Percentiles rank a stretch among this genome's conserved stretches.
These are phyloP conservation scores for Malurus leucopterus DNA, from an alignment of 2,797 vertebrate genomes.

Conservation along the genomic window DNA sequence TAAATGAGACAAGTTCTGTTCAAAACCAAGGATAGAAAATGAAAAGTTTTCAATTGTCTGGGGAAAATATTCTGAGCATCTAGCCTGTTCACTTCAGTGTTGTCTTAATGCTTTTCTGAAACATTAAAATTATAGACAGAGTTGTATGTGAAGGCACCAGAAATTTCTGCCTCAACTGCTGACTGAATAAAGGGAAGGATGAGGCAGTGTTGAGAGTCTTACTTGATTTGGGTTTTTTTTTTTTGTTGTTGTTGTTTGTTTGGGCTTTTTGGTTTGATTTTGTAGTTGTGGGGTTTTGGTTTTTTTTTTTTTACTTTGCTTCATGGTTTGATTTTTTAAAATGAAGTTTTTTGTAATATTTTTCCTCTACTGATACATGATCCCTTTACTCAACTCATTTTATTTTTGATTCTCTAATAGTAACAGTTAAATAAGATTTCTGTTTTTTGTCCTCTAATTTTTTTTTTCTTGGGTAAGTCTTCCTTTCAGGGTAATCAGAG, in stretches of 20 bases:
- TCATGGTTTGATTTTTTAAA: not conserved
- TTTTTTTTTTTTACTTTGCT: not conserved
- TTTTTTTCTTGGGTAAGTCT: not conserved
- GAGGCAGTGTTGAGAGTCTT: not conserved
- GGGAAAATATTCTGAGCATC: not conserved
- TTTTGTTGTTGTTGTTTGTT: not conserved
- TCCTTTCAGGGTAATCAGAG: not conserved
- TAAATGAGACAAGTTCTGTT: not conserved
- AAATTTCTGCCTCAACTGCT: not conserved
- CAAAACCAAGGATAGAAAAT: not conserved
- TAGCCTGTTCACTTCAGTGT: not conserved
- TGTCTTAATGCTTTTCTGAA: not conserved
- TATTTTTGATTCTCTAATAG: not conserved
- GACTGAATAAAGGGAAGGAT: too few species aligned
- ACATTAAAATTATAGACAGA: not conserved
- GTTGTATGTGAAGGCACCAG: not conserved
- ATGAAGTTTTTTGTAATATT: not conserved
- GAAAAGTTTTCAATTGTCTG: not conserved
- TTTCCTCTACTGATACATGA: not conserved
- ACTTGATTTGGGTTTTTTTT: fast-evolving
- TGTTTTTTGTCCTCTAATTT: not conserved
- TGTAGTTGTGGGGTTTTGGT: too few species aligned
- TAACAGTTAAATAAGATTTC: not conserved
- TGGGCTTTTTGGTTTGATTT: not conserved
- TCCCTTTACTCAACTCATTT: not conserved